Conservation (phyloP, 2,888 invertebrate species). For the Cinara cedri region DNA sequence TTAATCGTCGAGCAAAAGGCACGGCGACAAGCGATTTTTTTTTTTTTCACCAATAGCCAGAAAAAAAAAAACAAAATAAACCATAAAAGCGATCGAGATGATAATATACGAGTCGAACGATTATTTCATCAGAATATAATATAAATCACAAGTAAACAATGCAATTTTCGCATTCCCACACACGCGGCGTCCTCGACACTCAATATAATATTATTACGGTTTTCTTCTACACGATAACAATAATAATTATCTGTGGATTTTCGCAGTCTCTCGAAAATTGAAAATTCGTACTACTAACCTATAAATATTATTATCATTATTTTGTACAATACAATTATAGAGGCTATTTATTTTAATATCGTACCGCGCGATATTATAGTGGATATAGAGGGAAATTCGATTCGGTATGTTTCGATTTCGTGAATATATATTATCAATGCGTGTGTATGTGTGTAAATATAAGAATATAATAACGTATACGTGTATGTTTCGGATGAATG, state of each 20-base stretch:
- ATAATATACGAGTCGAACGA: too few relatives aligned
- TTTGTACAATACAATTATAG: background rate
- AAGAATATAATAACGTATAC: background rate
- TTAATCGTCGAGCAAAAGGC: too few relatives aligned
- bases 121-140: too few relatives aligned
- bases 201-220: background rate
- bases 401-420: slow-evolving; percentile 33
- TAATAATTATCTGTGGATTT: slow-evolving; percentile 1
- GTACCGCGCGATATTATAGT: background rate
- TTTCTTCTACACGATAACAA: background rate
- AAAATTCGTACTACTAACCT: slow-evolving; percentile 42
- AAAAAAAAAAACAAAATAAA: too few relatives aligned
- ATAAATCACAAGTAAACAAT: too few relatives aligned
- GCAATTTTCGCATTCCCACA: too few relatives aligned
- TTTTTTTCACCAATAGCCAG: too few relatives aligned
- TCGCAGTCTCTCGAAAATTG: background rate
- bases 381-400: slow-evolving; percentile 28
- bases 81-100: too few relatives aligned
- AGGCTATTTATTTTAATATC: background rate
- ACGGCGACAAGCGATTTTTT: background rate
- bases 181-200: background rate
- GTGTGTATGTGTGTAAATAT: background rate
- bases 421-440: slow-evolving; percentile 13
- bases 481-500: background rate
- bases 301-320: slow-evolving; percentile 33